A percentile compares a stretch with the other conserved stretches of the same genome.
These are phyloP conservation scores for Leucophenga maculata DNA, from an alignment of 2,888 invertebrate species.

Conservation along the genomic window DNA sequence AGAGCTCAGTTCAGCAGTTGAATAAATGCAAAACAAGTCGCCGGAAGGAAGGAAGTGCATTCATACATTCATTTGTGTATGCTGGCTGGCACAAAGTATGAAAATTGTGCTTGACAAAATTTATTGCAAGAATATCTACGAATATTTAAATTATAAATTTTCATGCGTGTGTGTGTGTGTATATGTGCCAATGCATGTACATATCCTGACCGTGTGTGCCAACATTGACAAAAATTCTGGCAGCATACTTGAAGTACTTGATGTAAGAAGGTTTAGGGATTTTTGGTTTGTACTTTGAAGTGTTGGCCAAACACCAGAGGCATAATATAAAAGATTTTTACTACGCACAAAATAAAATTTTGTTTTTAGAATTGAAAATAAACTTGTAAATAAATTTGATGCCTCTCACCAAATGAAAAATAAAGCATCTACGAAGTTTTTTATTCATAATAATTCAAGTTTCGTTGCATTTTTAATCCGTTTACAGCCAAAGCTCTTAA, in stretches of 20 bases:
- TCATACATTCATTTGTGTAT: neutral
- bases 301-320: constrained; percentile 39
- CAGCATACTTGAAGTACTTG: constrained; percentile 1
- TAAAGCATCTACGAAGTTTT: no score
- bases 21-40: no score
- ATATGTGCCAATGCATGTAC: constrained; percentile 1
- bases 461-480: neutral
- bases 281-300: no score
- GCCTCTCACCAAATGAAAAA: no score
- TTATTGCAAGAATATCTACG: neutral
- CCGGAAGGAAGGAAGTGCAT: neutral
- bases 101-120: neutral
- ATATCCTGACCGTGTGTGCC: constrained; percentile 7
- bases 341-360: constrained; percentile 52
- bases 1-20: neutral
- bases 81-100: constrained; percentile 10
- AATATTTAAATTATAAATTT: constrained; percentile 9
- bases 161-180: neutral
- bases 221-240: constrained; percentile 5
- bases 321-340: no score
- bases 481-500: constrained; percentile 1
- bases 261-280: neutral
- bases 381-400: no score
- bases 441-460: no score
- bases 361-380: constrained; percentile 37